Base-by-base conservation (phyloP, 2,888 invertebrate species). In the Carabus problematicus region DNA sequence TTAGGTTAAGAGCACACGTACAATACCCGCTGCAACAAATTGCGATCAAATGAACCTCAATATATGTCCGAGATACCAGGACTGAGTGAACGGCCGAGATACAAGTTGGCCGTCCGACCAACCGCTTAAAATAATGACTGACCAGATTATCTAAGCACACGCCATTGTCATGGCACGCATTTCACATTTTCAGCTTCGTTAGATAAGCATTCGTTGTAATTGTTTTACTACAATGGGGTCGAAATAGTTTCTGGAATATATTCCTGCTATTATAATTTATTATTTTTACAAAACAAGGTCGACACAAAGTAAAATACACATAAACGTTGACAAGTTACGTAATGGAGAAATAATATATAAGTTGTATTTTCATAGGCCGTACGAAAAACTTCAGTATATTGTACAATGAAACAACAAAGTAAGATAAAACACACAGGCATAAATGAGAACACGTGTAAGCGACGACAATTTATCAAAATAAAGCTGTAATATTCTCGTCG, bases 401-500 rank as follows among this genome's bases (percentile, higher is more conserved):
- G 14, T 18, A 55, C 55, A 55, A 61, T 68, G 52, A 61, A 69
- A 69, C 55, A 49, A 62, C 49, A 69, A 69, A 69, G 69, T 69
- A 69, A 69, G 62, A 69, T 62, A 69, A 69, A 69, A 69, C 62
- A 62, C 69, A 69, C 47, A 42, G 40, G 69, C 56, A 69, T 69
- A 62, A 69, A 61, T 61, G 61, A 69, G 62, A 62, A 62, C 69
- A 55, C 55, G 69, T 69, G 68, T 68, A 68, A 68, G 68, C 68
- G 60, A 43, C 61, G 62, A 61, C 55, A 69, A 69, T 69, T 62
- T 69, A 69, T 69, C 69, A 69, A 69, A 69, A 69, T 69, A 69
- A 69, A 69, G 62, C 69, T 69, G 43, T 62, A 69, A 69, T 69
- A 69, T 69, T 69, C 45, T 39, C 47, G 18, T 52, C 62, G 54